Base-by-base conservation (phyloP, 2,113 vertebrate genomes). In the Antigone vipio region DNA sequence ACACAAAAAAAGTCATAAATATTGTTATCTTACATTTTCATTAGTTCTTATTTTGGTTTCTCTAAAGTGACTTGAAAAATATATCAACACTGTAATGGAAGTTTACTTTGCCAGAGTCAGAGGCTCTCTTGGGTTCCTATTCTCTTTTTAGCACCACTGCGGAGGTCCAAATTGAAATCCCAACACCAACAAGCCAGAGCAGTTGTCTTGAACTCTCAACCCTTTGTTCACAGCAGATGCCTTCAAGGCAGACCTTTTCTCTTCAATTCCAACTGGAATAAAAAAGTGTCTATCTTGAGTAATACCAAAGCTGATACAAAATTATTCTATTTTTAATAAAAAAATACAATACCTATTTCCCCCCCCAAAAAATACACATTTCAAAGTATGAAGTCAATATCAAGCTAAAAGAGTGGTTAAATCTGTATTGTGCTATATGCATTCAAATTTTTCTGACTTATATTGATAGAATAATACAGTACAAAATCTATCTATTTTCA, bases 141-240 rank as follows among this genome's bases (percentile, higher is more conserved):
- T 87, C 27, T 64, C 44, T 55, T 66, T 89, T 85, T 76, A 58
- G 12, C 40, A 64, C 5, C 17, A 30, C 29, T 40, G 19, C 21
- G 16, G 56, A 87, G 32, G 15, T 92, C 49, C 49, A 91, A 88
- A 85, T 50, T 89, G 32, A 89, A 95, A 95, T 93, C 32, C 45
- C 84, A 73, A 27, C 9, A 89, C 15, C 32, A 88, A 34, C 42
- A 55, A 67, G 40, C 9, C 6, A 44, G 40, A 89, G 32, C 3
- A 91, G 55, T 16, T 68, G 22, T 53, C 40, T 49, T 77, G 56
- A 92, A 71, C 32, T 83, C 34, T 76, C 34, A 71, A 71, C 16
- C 52, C 27, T 69, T 77, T 53, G 32, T 71, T 92, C 55, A 60
- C 40, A 67, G 45, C 29, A 80, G 52, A 76, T 67, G 19, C 30